phyloP scores from a whole-genome alignment of 2,888 invertebrate genomes.

The Ochropacha duplaris region DNA sequence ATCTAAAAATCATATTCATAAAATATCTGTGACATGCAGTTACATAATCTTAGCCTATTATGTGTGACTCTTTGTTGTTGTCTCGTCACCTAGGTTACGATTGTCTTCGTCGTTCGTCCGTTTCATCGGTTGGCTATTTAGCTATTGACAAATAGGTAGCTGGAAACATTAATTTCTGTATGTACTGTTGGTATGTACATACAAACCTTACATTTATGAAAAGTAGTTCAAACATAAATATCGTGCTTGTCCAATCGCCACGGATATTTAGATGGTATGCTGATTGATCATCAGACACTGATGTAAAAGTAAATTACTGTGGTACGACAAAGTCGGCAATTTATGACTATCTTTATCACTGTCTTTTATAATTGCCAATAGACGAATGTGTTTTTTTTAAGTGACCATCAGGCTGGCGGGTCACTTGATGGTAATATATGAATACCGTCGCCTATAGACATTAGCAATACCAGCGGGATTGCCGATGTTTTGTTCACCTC shows the following conservation, averaged over 20 bases:
- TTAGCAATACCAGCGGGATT: no score
- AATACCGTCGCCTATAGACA: no score
- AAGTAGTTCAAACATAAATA: conserved; percentile 55
- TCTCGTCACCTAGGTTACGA: conserved; percentile 62
- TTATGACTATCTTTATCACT: background rate
- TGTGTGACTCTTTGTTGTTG: conserved; percentile 64
- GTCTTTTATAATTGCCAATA: background rate
- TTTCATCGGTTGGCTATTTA: conserved; percentile 65
- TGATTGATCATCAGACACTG: conserved; percentile 51
- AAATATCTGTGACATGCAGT: conserved; percentile 11
- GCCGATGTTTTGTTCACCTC: no score
- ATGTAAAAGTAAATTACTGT: conserved; percentile 39
- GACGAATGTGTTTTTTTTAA: no score
- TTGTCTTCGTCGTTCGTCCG: conserved; percentile 67
- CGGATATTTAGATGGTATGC: conserved; percentile 49
- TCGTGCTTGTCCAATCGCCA: conserved; percentile 54
- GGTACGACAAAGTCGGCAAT: background rate
- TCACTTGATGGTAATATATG: no score
- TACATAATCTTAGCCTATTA: conserved; percentile 26
- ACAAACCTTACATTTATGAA: conserved; percentile 38
- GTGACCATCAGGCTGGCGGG: no score
- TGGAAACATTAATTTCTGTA: conserved; percentile 37
- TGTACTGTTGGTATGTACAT: conserved; percentile 12
- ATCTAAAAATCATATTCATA: background rate
- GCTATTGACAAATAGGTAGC: conserved; percentile 72